A percentile compares a stretch with the other conserved stretches of the same genome.
Conservation (phyloP, 2,797 vertebrate genomes). For the Argyrosomus regius region DNA sequence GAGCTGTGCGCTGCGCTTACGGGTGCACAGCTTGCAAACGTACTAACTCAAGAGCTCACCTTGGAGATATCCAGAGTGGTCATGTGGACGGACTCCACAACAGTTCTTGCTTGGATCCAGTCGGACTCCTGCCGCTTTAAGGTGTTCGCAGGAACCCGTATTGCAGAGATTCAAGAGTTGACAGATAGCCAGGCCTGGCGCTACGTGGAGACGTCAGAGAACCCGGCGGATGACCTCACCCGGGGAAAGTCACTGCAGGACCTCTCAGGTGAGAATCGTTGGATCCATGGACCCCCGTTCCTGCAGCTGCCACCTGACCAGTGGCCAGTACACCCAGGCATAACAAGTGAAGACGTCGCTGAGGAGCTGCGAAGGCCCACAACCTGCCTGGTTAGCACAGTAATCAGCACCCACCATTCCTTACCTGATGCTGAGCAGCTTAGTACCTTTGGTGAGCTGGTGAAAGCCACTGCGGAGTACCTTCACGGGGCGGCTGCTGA, state of each 20-base stretch:
- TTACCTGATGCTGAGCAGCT: too few species aligned
- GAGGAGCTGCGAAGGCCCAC: too few species aligned
- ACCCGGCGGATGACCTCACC: constrained; percentile 19
- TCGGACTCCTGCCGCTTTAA: constrained; percentile 19
- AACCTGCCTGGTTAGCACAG: too few species aligned
- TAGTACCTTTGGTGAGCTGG: too few species aligned
- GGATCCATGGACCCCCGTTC: not conserved
- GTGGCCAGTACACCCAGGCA: too few species aligned
- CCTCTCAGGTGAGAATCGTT: not conserved
- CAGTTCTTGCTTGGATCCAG: constrained; percentile 12
- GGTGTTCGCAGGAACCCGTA: constrained; percentile 12
- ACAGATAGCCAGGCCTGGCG: constrained; percentile 5
- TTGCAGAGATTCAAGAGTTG: constrained; percentile 25
- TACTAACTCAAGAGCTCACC: constrained; percentile 17
- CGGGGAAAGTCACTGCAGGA: not conserved
- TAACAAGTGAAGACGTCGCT: too few species aligned
- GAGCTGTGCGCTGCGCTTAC: not conserved
- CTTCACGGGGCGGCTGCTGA: too few species aligned
- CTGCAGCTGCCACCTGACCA: too few species aligned
- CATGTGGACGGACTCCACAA: constrained; percentile 12
- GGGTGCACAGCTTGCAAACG: not conserved
- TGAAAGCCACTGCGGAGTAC: too few species aligned
- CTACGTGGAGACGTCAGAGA: constrained; percentile 10
- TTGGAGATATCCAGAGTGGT: not conserved
- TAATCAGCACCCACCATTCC: too few species aligned